Evolutionary conservation across 2,797 vertebrate species (phyloP).

Genomic region (Pseudopleuronectes americanus): DNA sequence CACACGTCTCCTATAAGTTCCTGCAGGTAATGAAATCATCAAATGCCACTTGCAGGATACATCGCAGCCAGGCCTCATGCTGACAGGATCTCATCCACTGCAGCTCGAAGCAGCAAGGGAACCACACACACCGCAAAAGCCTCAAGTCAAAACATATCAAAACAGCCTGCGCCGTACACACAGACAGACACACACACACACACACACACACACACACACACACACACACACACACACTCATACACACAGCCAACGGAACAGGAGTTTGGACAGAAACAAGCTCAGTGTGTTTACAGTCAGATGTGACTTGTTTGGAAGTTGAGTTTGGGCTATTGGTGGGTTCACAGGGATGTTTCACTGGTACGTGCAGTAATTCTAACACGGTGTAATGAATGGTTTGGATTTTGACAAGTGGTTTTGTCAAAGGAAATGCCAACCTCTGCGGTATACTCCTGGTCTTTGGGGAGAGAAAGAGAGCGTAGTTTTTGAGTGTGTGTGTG

Average conservation of each 20-base stretch:
- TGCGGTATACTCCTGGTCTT: constrained; percentile 56
- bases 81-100: constrained; percentile 58
- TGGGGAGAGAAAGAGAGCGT: constrained; percentile 33
- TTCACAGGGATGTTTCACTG: constrained; percentile 49
- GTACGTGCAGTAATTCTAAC: constrained; percentile 43
- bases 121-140: constrained; percentile 59
- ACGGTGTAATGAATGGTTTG: constrained; percentile 60
- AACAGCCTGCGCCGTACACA: constrained; percentile 39
- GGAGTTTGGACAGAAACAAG: constrained; percentile 63
- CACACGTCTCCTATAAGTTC: constrained; percentile 13
- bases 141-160: constrained; percentile 77
- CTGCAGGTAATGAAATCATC: constrained; percentile 59
- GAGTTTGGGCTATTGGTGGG: constrained; percentile 39
- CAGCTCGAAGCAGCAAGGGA: constrained; percentile 53
- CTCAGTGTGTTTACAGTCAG: constrained; percentile 64
- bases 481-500: constrained; percentile 29
- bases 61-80: constrained; percentile 46
- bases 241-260: constrained; percentile 34
- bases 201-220: constrained; percentile 25
- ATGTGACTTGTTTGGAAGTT: constrained; percentile 63
- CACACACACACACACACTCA: constrained; percentile 15
- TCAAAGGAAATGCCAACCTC: constrained; percentile 67
- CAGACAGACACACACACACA: constrained; percentile 9
- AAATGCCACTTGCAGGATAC: constrained; percentile 58
- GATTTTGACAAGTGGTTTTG: constrained; percentile 70